Base-by-base conservation (phyloP, 2,888 invertebrate species). In the Coleophora flavipennella region DNA sequence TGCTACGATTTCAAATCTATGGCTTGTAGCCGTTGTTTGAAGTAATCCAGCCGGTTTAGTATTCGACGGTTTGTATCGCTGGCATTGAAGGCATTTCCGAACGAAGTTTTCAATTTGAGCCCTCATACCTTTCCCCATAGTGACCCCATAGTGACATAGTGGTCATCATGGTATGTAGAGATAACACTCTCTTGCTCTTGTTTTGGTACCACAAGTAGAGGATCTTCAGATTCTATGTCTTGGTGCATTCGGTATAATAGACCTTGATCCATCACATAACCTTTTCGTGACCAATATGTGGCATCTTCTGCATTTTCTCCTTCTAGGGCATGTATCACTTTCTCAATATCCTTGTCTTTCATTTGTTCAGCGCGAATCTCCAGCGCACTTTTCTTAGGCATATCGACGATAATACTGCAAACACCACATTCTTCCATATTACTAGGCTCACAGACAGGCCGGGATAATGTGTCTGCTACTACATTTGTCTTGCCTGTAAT, bases 401-500 rank as follows among this genome's bases (percentile, higher is more conserved):
- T 29, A 7, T 29, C 29, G 1, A 29, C 11, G 1, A 10, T 2
- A 9, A 29, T 7, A 4, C 4, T 7, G 11, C 29, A 29, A 2
- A 29, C 11, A 8, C 29, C 29, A 29, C 29, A 29, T 2, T 29
- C 2, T 8, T 7, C 29, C 1, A n/a, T 9, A 29, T 29, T 29
- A 1, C 1, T 2, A 1, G 2, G 3, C 2, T 10, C 11, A 31
- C 49, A 49, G 2, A 13, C 14, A 2, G 45, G 47, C 7, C 48
- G 37, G 1, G 48, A 45, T 2, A 48, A 33, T 1, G 39, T 12
- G 12, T 46, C 46, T 2, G 44, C 42, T 0, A 44, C 46, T 1
- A 44, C 36, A 35, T 41, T 44, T 1, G 27, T 35, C 10, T 25
- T 25, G 8, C 44, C 41, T 10, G 41, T 13, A 7, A 25, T 31